Evolutionary conservation across 2,888 invertebrate species (phyloP).

Genomic region (Orthosia incerta): DNA sequence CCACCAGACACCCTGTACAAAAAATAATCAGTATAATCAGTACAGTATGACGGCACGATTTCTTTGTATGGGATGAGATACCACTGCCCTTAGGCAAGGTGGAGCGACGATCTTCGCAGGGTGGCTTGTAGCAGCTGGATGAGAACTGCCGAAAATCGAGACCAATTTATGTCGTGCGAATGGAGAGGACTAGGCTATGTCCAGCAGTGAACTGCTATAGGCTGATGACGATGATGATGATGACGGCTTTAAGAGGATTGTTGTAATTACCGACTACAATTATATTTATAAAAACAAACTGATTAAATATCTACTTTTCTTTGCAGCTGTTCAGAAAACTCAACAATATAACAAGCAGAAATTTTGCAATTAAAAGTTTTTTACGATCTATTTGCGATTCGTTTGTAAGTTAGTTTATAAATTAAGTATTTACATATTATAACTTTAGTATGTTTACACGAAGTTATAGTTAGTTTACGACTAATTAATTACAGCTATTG

Average conservation of each 20-base stretch:
- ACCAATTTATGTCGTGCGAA: no score
- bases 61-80: no score
- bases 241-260: slow-evolving; percentile 2
- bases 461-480: neutral
- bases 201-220: no score
- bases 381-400: slow-evolving; percentile 6
- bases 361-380: slow-evolving; percentile 29
- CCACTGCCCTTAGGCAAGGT: no score
- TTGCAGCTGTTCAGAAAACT: slow-evolving; percentile 20
- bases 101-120: no score
- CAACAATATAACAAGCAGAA: neutral
- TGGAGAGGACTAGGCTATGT: no score
- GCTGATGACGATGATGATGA: no score
- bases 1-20: no score
- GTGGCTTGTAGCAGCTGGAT: no score
- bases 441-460: neutral
- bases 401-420: neutral
- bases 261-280: neutral
- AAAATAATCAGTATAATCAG: no score
- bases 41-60: no score
- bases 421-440: slow-evolving; percentile 13
- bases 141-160: no score
- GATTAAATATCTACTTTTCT: neutral
- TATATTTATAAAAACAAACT: neutral
- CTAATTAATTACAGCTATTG: neutral